Evolutionary conservation across 2,888 invertebrate species (phyloP), one percentile per base, ranked within the genome.

Genomic region (Fragum fragum): DNA sequence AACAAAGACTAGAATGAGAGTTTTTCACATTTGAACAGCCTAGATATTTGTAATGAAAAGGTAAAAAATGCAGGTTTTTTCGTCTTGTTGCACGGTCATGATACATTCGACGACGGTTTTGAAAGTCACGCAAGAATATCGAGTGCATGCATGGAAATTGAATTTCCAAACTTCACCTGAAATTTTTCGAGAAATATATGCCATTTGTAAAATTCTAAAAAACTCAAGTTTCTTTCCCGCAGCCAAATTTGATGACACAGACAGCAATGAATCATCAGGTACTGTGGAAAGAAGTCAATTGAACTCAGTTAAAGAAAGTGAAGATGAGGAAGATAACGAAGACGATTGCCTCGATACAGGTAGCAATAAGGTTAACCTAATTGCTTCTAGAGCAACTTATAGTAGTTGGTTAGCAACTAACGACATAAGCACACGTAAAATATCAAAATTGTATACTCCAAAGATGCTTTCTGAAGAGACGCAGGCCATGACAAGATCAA

Each of bases 121-220:
- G 70, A 61, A 1, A 36, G 70, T 52, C 71, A 47, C n/a, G 71
- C 77, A 14, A 23, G 81, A 29, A 76, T 81, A 39, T 81, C 81
- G 7, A 74, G 74, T 32, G 77, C 77, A 14, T 61, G 71, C 14
- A 55, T 57, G 32, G 81, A 81, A 68, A 78, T 77, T 36, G 26
- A 63, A 36, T 69, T 74, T 81, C 11, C 53, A 69, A 47, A 72
- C 42, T 9, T n/a, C 71, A 18, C 74, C 74, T 28, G 66, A 66
- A n/a, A 68, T 78, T 0, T 59, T 39, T 29, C 61, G 72, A 21
- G 81, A 81, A 59, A 73, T 73, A 18, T 81, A 78, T 73, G 59
- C 77, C 1, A 28, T 72, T n/a, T 63, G 71, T n/a, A 81, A 81
- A 47, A 75, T 73, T 21, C 26, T 81, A 32, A 81, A 81, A 52